These are phyloP conservation scores for Oreonectes daqikongensis DNA, from an alignment of 2,797 vertebrate genomes.

Conservation along the genomic window DNA sequence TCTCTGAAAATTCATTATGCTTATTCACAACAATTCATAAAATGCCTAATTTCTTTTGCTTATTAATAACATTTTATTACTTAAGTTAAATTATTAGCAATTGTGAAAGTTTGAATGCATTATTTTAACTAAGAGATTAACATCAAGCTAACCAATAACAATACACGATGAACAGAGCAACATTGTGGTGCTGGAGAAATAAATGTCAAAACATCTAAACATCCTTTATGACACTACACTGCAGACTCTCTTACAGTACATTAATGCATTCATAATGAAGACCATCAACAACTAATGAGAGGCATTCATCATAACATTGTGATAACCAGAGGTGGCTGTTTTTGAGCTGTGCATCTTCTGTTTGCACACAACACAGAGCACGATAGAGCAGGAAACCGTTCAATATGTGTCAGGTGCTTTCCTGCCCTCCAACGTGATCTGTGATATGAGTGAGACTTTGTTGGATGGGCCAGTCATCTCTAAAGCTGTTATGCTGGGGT, in stretches of 20 bases:
- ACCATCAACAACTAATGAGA: neutral
- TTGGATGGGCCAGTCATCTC: slow-evolving; percentile 34
- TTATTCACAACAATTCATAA: too few species aligned
- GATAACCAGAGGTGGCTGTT: neutral
- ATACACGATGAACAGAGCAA: neutral
- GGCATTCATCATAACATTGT: neutral
- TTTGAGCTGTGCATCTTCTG: neutral
- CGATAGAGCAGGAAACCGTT: neutral
- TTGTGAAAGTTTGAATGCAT: neutral
- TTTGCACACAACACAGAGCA: neutral
- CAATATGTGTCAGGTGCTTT: neutral
- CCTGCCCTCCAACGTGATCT: slow-evolving; percentile 12
- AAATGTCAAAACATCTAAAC: neutral
- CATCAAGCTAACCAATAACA: neutral
- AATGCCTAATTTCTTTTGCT: too few species aligned
- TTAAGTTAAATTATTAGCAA: too few species aligned
- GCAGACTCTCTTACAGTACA: neutral
- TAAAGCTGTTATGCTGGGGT: slow-evolving; percentile 33
- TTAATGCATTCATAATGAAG: neutral
- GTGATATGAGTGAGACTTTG: slow-evolving; percentile 14
- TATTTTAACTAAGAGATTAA: neutral
- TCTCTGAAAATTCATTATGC: too few species aligned
- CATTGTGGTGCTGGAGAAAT: neutral
- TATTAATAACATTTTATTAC: too few species aligned
- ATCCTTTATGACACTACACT: neutral